Base-by-base conservation (phyloP, 2,797 vertebrate species). In the Anabas testudineus region DNA sequence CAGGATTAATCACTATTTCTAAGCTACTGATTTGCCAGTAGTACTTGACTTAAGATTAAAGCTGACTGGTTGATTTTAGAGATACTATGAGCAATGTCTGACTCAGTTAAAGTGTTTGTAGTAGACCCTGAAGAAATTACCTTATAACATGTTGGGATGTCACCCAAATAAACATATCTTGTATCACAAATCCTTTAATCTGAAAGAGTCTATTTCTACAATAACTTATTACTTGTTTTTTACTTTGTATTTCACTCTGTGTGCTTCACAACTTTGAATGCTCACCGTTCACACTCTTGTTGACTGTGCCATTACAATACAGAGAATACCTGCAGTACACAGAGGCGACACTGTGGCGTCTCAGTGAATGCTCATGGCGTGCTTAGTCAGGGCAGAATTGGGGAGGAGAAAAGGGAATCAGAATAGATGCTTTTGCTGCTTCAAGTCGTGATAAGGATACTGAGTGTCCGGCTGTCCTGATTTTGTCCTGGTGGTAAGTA, bases 341-440 rank as follows among this genome's bases (percentile, higher is more conserved):
- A 75, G 60, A 49, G 60, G 61, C 69, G 1, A 42, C 13, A 37
- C 70, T 57, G 53, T 60, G 48, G 32, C 21, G 9, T 76, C 82
- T 78, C 76, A 18, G 49, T 21, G 67, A 78, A 80, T 46, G 54
- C 81, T 69, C 22, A 41, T 30, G 51, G 64, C 45, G 2, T 22
- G 74, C 49, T 57, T 9, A 37, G 65, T 54, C 21, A 12, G 63
- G 76, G 74, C 68, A 64, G 67, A 56, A 69, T 39, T 69, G 72
- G 65, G 78, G 70, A 56, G 63, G 48, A 74, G 69, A 62, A 67
- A 83, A 68, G 59, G 67, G 76, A 82, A 78, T 80, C 63, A 82
- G 77, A 87, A 84, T 74, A 80, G 81, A 57, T 74, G 68, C 80
- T 70, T 74, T 71, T 55, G 80, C 67, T 24, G 75, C 64, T 47